A percentile compares a stretch with the other conserved stretches of the same genome.
phyloP scores from a whole-genome alignment of 2,888 invertebrate genomes.

The Eupithecia tripunctaria region DNA sequence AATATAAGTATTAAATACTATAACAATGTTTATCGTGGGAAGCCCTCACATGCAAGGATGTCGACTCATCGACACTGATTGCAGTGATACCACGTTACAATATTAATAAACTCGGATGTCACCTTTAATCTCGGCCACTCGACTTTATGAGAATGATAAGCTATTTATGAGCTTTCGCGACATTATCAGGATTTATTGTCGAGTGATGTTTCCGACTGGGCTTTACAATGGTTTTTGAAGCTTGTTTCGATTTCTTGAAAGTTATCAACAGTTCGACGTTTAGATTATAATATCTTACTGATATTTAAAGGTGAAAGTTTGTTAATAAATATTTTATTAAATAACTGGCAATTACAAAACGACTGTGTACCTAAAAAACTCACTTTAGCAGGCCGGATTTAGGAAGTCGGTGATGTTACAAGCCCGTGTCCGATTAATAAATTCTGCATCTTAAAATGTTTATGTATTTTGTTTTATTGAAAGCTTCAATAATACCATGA shows the following conservation, averaged over 20 bases:
- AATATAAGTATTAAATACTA: no score
- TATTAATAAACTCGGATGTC: slow-evolving; percentile 53
- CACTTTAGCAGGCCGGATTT: no score
- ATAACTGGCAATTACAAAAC: no score
- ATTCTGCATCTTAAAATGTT: no score
- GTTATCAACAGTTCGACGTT: neutral
- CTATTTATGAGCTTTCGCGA: slow-evolving; percentile 41
- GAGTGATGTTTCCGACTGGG: slow-evolving; percentile 47
- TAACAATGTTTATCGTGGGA: slow-evolving; percentile 46
- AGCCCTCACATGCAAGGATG: slow-evolving; percentile 35
- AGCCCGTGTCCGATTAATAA: no score
- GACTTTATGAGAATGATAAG: slow-evolving; percentile 47
- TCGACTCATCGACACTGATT: slow-evolving; percentile 51
- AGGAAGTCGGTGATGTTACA: no score
- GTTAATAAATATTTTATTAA: neutral
- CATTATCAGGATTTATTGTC: slow-evolving; percentile 44
- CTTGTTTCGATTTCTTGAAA: neutral
- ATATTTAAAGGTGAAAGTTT: neutral
- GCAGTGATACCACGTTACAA: slow-evolving; percentile 49
- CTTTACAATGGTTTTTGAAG: neutral
- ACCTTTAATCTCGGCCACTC: slow-evolving; percentile 50
- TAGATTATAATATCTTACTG: neutral
- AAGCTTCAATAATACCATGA: no score
- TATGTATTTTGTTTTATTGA: no score
- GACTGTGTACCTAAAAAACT: no score